Evolutionary conservation across 2,888 invertebrate genomes (phyloP).

Genomic region (Lycaena phlaeas): DNA sequence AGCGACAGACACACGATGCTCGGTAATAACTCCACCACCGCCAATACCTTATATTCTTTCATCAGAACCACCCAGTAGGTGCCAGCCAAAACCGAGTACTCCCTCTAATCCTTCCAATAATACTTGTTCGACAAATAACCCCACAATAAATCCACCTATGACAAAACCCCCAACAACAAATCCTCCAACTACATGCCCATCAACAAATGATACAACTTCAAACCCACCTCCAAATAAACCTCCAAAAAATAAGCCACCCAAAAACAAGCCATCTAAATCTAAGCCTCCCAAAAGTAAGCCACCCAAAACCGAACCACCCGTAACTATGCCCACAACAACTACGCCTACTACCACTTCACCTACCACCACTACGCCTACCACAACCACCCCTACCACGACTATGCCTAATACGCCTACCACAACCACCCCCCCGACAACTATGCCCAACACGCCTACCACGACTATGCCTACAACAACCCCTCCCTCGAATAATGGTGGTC

Average conservation of each 20-base stretch:
- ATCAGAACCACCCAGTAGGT: neutral
- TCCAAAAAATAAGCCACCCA: neutral
- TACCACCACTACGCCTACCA: neutral
- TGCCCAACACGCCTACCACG: neutral
- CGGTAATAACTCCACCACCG: neutral
- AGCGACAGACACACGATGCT: constrained; percentile 14
- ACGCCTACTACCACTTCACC: neutral
- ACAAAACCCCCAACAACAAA: neutral
- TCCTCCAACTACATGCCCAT: no score
- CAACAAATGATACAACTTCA: neutral
- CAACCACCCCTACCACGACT: neutral
- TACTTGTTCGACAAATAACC: neutral
- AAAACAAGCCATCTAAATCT: neutral
- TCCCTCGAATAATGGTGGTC: neutral
- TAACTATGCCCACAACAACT: no score
- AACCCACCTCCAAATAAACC: neutral
- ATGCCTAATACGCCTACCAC: neutral
- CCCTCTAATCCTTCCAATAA: neutral
- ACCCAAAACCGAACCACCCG: neutral
- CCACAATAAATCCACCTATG: neutral
- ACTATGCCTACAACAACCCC: neutral
- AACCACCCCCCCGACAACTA: neutral
- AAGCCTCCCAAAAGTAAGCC: neutral
- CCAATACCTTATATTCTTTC: constrained; percentile 3
- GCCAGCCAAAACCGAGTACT: neutral